Evolutionary conservation across 2,113 vertebrate genomes (phyloP).

Genomic region (Chloroceryle aenea): DNA sequence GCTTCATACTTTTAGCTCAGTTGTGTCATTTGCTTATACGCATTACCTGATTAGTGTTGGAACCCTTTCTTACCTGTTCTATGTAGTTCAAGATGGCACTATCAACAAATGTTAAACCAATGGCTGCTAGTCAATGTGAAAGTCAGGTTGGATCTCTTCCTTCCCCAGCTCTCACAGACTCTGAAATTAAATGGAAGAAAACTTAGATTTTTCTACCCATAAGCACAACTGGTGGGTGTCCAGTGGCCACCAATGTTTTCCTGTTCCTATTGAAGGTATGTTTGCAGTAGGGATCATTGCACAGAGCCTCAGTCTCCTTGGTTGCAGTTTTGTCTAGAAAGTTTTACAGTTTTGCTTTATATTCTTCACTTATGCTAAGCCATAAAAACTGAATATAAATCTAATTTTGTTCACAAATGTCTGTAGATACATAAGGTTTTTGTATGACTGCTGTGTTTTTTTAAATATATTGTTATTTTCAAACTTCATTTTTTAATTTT

Average conservation of each 20-base stretch:
- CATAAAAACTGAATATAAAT: background rate
- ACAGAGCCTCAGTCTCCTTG: background rate
- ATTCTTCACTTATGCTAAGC: background rate
- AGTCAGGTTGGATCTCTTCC: background rate
- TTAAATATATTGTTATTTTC: background rate
- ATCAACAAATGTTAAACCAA: background rate
- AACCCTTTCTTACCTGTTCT: background rate
- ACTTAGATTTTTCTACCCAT: background rate
- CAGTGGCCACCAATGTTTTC: background rate
- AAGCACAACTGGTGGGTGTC: background rate
- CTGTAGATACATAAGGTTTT: background rate
- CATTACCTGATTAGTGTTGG: background rate
- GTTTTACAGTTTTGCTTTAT: background rate
- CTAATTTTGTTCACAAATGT: background rate
- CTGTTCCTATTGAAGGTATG: background rate
- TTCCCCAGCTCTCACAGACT: background rate
- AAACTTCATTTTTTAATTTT: background rate
- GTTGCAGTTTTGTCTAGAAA: background rate
- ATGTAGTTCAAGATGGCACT: background rate
- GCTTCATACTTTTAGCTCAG: background rate
- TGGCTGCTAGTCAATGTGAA: background rate
- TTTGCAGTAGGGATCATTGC: background rate
- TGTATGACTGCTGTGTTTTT: background rate
- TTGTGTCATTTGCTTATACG: background rate
- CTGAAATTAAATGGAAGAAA: background rate